A percentile compares a stretch with the other conserved stretches of the same genome.
phyloP scores from a whole-genome alignment of 2,888 invertebrate species.

The Eupithecia subumbrata region DNA sequence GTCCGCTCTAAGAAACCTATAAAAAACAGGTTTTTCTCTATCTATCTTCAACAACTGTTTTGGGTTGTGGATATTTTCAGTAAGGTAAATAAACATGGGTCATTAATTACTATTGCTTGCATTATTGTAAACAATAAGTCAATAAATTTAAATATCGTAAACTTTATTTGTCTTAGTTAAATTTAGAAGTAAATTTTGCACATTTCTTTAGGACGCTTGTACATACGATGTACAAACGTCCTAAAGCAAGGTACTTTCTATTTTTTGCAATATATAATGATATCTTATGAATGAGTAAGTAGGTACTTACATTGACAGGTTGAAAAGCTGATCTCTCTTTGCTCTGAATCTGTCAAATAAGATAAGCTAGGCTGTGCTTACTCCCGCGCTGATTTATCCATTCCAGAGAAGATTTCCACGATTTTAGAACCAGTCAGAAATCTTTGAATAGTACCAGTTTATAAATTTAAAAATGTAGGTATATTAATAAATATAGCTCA shows the following conservation, averaged over 20 bases:
- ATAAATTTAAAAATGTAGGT: too few species aligned
- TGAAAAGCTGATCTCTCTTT: background rate
- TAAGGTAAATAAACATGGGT: background rate
- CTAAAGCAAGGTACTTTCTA: background rate
- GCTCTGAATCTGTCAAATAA: background rate
- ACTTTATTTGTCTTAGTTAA: background rate
- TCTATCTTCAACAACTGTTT: background rate
- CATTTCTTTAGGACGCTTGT: background rate
- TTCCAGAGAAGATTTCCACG: background rate
- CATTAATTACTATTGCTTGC: background rate
- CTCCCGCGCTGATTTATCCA: background rate
- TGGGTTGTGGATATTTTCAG: background rate
- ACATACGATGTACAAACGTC: too few species aligned
- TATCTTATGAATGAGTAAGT: background rate
- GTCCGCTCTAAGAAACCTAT: conserved; percentile 65
- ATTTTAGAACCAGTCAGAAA: background rate
- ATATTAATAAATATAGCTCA: background rate
- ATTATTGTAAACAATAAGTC: background rate
- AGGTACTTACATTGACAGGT: background rate
- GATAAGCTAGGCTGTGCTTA: background rate
- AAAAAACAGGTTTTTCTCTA: conserved; percentile 57
- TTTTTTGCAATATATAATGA: background rate
- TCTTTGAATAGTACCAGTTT: too few species aligned
- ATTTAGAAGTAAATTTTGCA: background rate
- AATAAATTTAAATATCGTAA: background rate